Percentiles rank a stretch among this genome's conserved stretches.
These are phyloP conservation scores for Argyrosomus regius DNA, from an alignment of 2,797 vertebrate genomes.

Conservation along the genomic window DNA sequence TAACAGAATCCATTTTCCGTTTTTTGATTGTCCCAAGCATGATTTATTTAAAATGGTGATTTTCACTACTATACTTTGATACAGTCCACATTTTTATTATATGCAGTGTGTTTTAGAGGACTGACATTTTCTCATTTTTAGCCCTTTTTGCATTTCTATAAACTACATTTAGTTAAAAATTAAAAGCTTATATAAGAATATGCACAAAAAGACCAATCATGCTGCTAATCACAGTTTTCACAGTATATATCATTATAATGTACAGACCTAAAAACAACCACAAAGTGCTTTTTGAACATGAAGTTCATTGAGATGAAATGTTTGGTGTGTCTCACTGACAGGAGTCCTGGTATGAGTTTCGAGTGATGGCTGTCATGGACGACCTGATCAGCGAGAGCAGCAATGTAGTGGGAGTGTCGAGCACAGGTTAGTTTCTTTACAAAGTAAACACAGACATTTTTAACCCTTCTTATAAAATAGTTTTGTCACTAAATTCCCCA, in stretches of 20 bases:
- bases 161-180: neutral
- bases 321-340: constrained; percentile 67
- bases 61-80: too few relatives aligned
- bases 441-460: neutral
- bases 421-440: constrained; percentile 89
- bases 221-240: too few relatives aligned
- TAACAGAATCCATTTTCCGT: neutral
- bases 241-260: too few relatives aligned
- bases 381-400: constrained; percentile 99
- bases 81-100: neutral
- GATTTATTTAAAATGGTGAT: neutral
- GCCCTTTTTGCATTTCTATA: neutral
- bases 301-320: too few relatives aligned
- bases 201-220: too few relatives aligned
- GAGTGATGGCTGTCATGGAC: constrained; percentile 98
- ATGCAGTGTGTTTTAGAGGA: neutral
- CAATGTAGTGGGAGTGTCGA: constrained; percentile 98
- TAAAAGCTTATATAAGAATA: neutral
- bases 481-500: neutral
- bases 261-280: too few relatives aligned
- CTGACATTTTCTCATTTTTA: neutral
- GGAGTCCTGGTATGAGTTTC: constrained; percentile 99
- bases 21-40: neutral
- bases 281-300: too few relatives aligned
- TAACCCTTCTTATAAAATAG: neutral